Conservation (phyloP, 2,797 vertebrate genomes). For the Brotula barbata region DNA sequence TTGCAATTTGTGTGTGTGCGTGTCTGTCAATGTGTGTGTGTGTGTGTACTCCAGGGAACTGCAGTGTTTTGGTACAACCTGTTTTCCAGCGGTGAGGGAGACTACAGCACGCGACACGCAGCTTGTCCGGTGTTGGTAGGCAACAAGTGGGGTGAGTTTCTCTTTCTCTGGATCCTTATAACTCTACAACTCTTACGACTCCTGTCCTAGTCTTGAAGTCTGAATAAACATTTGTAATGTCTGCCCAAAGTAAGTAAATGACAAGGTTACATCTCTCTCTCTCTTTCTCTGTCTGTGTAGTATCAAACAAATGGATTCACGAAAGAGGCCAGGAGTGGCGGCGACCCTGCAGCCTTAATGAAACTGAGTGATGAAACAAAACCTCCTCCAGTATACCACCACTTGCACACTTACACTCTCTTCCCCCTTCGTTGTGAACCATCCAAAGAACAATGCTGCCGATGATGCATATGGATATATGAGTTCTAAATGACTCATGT, state of each 20-base stretch:
- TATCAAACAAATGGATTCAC: conserved; percentile 99
- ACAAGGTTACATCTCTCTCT: background rate
- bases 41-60: conserved; percentile 79
- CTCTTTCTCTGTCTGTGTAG: conserved; percentile 69
- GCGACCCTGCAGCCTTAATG: conserved; percentile 88
- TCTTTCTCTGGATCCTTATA: background rate
- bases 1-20: no score
- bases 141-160: conserved; percentile 95
- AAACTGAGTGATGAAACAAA: conserved; percentile 73
- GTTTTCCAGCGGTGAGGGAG: conserved; percentile 94
- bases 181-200: no score
- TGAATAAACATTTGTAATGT: background rate
- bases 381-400: background rate
- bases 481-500: conserved; percentile 20
- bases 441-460: conserved; percentile 48
- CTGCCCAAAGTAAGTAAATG: background rate
- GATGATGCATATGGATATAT: conserved; percentile 28
- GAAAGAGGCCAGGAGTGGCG: conserved; percentile 98
- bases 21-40: background rate
- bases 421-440: conserved; percentile 42
- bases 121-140: conserved; percentile 97
- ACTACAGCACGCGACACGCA: conserved; percentile 96
- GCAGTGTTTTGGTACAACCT: conserved; percentile 99
- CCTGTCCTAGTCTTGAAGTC: no score
- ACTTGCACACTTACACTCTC: background rate